A percentile compares a stretch with the other conserved stretches of the same genome.
phyloP scores from a whole-genome alignment of 2,888 invertebrate species.

The Orthosia gracilis region DNA sequence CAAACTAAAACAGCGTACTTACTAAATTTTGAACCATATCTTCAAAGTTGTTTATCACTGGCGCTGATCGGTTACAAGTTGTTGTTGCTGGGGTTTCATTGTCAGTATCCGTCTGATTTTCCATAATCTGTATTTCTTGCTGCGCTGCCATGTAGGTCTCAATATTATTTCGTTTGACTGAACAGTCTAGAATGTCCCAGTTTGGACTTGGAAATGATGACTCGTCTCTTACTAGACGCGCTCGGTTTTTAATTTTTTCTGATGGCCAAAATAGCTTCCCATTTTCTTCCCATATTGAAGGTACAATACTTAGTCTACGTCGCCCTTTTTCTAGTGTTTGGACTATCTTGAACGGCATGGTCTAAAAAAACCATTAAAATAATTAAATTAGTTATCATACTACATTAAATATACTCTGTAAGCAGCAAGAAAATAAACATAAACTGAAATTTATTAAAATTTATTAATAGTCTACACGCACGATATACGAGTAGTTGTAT shows the following conservation, averaged over 20 bases:
- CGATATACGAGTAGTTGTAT: too few relatives aligned
- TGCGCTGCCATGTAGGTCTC: conserved; percentile 27
- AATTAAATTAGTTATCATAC: conserved; percentile 18
- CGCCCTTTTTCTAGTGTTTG: conserved; percentile 41
- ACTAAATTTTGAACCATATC: conserved; percentile 36
- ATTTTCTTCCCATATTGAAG: conserved; percentile 35
- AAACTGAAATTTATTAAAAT: too few relatives aligned
- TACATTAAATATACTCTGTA: too few relatives aligned
- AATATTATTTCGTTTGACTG: conserved; percentile 43
- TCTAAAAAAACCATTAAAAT: conserved; percentile 27
- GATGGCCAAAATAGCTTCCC: conserved; percentile 47
- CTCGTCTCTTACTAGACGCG: conserved; percentile 38
- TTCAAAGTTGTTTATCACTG: conserved; percentile 26
- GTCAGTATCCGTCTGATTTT: conserved; percentile 35
- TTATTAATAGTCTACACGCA: too few relatives aligned
- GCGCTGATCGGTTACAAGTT: conserved; percentile 18
- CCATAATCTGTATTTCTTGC: conserved; percentile 28
- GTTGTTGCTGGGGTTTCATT: conserved; percentile 32
- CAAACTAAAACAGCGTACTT: background rate
- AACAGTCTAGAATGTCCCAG: conserved; percentile 44
- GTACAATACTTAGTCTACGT: conserved; percentile 37
- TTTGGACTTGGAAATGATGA: conserved; percentile 43
- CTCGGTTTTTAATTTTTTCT: conserved; percentile 45
- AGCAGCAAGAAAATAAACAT: too few relatives aligned
- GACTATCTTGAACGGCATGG: conserved; percentile 38